Conservation (phyloP, 2,113 vertebrate genomes). For the Myiopsitta monachus region DNA sequence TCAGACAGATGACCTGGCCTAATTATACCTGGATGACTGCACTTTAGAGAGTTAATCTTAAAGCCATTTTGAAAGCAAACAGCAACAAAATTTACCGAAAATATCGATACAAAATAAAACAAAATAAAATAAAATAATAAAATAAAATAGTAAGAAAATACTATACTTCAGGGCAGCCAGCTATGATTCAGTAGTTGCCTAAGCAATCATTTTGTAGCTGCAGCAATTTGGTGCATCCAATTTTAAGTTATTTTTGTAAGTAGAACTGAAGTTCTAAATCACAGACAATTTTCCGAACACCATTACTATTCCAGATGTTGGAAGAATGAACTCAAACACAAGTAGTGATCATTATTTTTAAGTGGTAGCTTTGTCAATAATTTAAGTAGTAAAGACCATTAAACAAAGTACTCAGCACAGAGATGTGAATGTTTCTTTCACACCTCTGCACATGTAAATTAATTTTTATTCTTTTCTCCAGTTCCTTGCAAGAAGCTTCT, state of each 20-base stretch:
- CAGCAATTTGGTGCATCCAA: not conserved
- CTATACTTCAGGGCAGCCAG: not conserved
- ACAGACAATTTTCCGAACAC: not conserved
- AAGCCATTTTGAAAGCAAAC: not conserved
- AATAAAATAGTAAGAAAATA: not conserved
- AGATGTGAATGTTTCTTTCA: not conserved
- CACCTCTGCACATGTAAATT: not conserved
- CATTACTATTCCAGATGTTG: not conserved
- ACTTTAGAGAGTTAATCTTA: constrained; percentile 21
- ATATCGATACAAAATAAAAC: not conserved
- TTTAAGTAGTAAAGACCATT: not conserved
- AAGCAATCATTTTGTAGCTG: not conserved
- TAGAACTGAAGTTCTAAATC: not conserved
- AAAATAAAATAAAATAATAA: not conserved
- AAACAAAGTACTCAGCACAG: not conserved
- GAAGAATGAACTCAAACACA: not conserved
- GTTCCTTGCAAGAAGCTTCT: not conserved
- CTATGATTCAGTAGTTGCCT: not conserved
- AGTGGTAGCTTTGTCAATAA: not conserved
- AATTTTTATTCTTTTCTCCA: not conserved
- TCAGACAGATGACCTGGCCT: constrained; percentile 36
- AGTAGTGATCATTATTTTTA: not conserved
- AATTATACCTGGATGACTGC: constrained; percentile 48
- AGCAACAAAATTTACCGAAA: constrained; percentile 14
- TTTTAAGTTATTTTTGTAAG: not conserved